A percentile compares a stretch with the other conserved stretches of the same genome.
Conservation (phyloP, 2,888 invertebrate species). For the Pomacea canaliculata region DNA sequence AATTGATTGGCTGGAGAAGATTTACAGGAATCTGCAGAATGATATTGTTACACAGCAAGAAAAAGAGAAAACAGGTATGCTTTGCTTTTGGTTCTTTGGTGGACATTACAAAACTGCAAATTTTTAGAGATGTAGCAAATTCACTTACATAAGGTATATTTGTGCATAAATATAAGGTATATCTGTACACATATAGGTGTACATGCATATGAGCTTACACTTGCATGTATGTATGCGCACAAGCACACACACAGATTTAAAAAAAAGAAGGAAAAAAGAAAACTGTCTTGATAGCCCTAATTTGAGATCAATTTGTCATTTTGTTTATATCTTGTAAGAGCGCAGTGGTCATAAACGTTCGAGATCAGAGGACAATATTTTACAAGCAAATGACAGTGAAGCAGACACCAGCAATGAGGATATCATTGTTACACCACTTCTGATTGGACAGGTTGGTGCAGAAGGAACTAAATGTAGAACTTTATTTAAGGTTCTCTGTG, state of each 20-base stretch:
- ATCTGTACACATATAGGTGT: too few species aligned
- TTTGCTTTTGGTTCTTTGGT: background rate
- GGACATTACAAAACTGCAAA: too few species aligned
- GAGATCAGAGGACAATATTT: constrained; percentile 61
- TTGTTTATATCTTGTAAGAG: constrained; percentile 4
- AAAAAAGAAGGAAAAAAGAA: too few species aligned
- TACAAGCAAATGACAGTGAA: constrained; percentile 49
- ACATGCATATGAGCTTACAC: too few species aligned
- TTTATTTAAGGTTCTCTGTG: too few species aligned
- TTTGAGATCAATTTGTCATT: background rate
- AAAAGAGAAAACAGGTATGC: constrained; percentile 22
- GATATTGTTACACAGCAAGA: constrained; percentile 32
- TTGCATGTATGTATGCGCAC: too few species aligned
- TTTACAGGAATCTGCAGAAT: constrained; percentile 58
- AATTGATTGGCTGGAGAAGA: constrained; percentile 74
- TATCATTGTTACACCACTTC: constrained; percentile 72
- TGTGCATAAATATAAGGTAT: too few species aligned
- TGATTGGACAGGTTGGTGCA: constrained; percentile 75
- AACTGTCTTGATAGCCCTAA: too few species aligned
- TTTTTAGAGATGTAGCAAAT: too few species aligned
- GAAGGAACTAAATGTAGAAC: too few species aligned
- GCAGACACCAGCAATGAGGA: constrained; percentile 34
- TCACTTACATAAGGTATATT: too few species aligned
- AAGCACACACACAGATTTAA: too few species aligned
- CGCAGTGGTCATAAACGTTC: constrained; percentile 49